Evolutionary conservation across 2,888 invertebrate genomes (phyloP).

Genomic region (Phyto melanocephala): DNA sequence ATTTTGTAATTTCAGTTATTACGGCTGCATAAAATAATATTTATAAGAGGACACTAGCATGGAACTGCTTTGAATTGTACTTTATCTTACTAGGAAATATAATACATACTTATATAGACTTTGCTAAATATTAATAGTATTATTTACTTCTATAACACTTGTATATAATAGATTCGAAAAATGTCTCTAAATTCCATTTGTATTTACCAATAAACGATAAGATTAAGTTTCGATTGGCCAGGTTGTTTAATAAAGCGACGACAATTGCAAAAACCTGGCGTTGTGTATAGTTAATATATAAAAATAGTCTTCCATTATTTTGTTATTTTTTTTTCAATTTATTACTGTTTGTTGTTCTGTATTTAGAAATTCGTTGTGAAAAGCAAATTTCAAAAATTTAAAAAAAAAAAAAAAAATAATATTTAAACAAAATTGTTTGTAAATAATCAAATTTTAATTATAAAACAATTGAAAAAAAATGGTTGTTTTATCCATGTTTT

Average conservation of each 20-base stretch:
- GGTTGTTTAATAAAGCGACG: background rate
- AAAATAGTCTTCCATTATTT: slow-evolving; percentile 19
- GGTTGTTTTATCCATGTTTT: slow-evolving; percentile 23
- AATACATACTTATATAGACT: too few relatives aligned
- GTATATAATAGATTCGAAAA: slow-evolving; percentile 2
- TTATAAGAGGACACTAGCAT: too few relatives aligned
- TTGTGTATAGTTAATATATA: background rate
- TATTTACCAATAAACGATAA: slow-evolving; percentile 35
- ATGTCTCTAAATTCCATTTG: background rate
- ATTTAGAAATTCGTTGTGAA: slow-evolving; percentile 23
- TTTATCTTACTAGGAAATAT: too few relatives aligned
- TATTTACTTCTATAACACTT: too few relatives aligned
- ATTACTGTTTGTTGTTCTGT: slow-evolving; percentile 13
- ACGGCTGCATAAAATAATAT: too few relatives aligned
- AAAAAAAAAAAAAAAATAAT: background rate
- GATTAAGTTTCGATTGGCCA: slow-evolving; percentile 23
- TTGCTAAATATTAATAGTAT: too few relatives aligned
- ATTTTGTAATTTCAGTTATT: too few relatives aligned
- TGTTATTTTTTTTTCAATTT: slow-evolving; percentile 21
- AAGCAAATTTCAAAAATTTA: background rate
- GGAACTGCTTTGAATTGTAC: too few relatives aligned
- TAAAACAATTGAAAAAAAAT: slow-evolving; percentile 12
- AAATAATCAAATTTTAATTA: background rate
- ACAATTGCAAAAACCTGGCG: background rate
- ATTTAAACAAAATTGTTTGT: background rate